Evolutionary conservation across 2,888 invertebrate species (phyloP).

Genomic region (Melieria picta): DNA sequence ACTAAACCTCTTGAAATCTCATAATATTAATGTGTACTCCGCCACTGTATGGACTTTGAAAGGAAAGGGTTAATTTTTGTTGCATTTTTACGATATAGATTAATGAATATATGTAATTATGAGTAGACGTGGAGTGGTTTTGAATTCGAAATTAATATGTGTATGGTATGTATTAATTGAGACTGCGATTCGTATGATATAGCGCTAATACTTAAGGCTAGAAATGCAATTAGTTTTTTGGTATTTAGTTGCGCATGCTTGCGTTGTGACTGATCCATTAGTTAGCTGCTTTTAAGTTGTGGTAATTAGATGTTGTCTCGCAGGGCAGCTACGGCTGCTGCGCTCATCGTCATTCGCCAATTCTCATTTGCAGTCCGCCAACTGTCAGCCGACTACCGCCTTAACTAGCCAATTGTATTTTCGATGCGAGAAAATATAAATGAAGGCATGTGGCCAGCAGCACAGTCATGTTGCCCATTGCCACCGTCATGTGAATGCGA

Average conservation of each 20-base stretch:
- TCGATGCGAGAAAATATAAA: conserved; percentile 72
- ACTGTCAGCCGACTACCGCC: not conserved
- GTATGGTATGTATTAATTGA: too few species aligned
- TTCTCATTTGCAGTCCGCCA: not conserved
- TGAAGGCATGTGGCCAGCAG: conserved; percentile 76
- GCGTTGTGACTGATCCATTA: not conserved
- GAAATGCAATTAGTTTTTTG: conserved; percentile 41
- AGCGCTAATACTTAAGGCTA: conserved; percentile 2
- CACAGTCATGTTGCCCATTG: conserved; percentile 81
- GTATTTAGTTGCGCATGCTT: conserved; percentile 35
- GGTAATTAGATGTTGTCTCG: not conserved
- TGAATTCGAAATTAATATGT: too few species aligned
- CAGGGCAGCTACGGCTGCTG: not conserved
- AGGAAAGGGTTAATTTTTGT: too few species aligned
- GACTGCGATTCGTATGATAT: too few species aligned
- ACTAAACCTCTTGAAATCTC: too few species aligned
- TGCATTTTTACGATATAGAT: too few species aligned
- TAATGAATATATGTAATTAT: too few species aligned
- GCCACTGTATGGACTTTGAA: too few species aligned
- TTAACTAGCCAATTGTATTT: conserved; percentile 61
- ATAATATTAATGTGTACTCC: too few species aligned
- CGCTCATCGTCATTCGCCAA: not conserved
- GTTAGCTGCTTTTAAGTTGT: not conserved
- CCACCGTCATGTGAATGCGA: conserved; percentile 79
- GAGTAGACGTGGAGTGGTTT: too few species aligned